Conservation (phyloP, 2,888 invertebrate genomes). For the Hypomecis atomaria region DNA sequence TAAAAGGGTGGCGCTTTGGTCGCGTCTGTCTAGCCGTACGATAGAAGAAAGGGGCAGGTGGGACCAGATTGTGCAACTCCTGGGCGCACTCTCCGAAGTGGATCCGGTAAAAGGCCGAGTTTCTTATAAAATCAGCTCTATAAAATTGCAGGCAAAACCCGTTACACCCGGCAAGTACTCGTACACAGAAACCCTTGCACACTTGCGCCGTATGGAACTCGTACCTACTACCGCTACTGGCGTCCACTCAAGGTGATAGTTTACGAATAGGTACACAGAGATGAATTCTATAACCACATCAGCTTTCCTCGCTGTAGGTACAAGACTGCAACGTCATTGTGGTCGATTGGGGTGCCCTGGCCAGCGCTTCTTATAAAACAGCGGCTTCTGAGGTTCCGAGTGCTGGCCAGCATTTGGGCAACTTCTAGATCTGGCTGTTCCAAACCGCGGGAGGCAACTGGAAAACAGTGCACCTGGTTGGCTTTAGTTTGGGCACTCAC, state of each 20-base stretch:
- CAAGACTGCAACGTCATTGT: slow-evolving; percentile 72
- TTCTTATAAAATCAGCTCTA: no score
- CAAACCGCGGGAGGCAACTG: slow-evolving; percentile 65
- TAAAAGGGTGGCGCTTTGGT: no score
- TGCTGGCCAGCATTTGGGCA: slow-evolving; percentile 67
- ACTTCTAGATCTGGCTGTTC: slow-evolving; percentile 71
- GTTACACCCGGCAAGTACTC: slow-evolving; percentile 55
- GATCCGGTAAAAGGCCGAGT: no score
- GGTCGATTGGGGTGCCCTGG: slow-evolving; percentile 68
- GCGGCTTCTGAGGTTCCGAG: slow-evolving; percentile 64
- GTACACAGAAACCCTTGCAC: slow-evolving; percentile 54
- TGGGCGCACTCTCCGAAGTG: no score
- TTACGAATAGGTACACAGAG: slow-evolving; percentile 65
- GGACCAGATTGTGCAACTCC: no score
- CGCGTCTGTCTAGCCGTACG: no score
- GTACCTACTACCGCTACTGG: slow-evolving; percentile 51
- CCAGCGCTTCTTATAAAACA: slow-evolving; percentile 53
- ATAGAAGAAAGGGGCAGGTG: no score
- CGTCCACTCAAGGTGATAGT: slow-evolving; percentile 62
- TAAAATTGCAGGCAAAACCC: slow-evolving; percentile 9
- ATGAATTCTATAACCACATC: slow-evolving; percentile 59
- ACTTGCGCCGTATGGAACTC: slow-evolving; percentile 53
- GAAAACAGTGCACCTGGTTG: slow-evolving; percentile 73
- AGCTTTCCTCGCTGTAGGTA: slow-evolving; percentile 62
- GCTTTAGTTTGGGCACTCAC: slow-evolving; percentile 79